Evolutionary conservation across 2,113 vertebrate genomes (phyloP).

Genomic region (Ageneiosus marmoratus): DNA sequence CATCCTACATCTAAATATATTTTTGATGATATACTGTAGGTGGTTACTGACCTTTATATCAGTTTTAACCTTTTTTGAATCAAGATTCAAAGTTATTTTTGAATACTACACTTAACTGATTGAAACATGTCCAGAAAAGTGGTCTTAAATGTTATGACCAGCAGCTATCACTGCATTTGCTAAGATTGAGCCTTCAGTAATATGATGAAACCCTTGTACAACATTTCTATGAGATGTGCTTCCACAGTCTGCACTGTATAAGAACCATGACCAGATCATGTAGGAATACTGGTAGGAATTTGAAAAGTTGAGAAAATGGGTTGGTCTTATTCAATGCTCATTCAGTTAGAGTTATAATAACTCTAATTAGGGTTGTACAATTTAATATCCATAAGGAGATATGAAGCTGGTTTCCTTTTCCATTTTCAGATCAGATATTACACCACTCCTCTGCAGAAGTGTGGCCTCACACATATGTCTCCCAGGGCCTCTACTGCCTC

Average conservation of each 20-base stretch:
- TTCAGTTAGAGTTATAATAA: not conserved
- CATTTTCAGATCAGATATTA: constrained; percentile 80
- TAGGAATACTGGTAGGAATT: not conserved
- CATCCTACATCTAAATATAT: too few relatives aligned
- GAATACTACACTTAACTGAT: not conserved
- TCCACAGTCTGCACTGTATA: not conserved
- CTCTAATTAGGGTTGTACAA: not conserved
- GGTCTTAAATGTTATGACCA: not conserved
- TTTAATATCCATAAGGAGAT: not conserved
- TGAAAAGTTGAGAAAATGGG: not conserved
- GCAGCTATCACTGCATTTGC: not conserved
- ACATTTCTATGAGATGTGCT: not conserved
- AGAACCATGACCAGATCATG: constrained; percentile 4
- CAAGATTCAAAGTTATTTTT: not conserved
- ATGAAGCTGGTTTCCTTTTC: constrained; percentile 11
- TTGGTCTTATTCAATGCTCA: not conserved
- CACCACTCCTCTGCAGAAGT: constrained; percentile 86
- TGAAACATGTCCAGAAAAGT: not conserved
- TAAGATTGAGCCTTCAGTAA: not conserved
- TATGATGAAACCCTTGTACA: constrained; percentile 13
- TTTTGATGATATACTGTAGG: not conserved
- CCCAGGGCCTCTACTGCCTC: constrained; percentile 97
- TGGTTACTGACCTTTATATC: constrained; percentile 6
- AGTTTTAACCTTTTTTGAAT: not conserved
- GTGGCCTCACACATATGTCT: constrained; percentile 96